phyloP scores from a whole-genome alignment of 2,113 vertebrate species.

The Periophthalmus modestus region DNA sequence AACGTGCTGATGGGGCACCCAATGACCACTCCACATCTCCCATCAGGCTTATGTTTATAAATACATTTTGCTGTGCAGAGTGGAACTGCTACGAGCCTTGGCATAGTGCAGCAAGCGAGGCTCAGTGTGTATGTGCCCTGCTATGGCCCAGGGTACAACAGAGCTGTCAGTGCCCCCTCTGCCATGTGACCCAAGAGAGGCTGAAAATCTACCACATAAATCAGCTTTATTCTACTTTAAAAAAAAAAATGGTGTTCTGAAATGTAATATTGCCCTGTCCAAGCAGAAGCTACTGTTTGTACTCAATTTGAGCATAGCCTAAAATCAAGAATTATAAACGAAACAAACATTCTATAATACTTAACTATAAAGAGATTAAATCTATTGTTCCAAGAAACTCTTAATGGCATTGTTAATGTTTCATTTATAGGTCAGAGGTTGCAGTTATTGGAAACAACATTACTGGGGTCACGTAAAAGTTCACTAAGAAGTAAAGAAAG shows the following conservation, averaged over 20 bases:
- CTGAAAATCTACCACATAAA: not conserved
- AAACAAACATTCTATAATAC: not conserved
- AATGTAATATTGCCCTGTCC: not conserved
- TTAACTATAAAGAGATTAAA: not conserved
- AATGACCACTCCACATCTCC: conserved; percentile 44
- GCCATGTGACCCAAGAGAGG: conserved; percentile 22
- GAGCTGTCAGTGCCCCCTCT: conserved; percentile 9
- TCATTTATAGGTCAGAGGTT: no score
- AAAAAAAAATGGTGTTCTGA: not conserved
- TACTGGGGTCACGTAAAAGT: not conserved
- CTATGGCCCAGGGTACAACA: conserved; percentile 34
- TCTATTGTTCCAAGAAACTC: no score
- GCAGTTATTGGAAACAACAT: no score
- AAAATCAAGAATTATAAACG: not conserved
- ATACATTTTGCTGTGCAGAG: conserved; percentile 81
- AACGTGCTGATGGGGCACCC: conserved; percentile 73
- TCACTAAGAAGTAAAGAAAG: not conserved
- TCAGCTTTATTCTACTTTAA: not conserved
- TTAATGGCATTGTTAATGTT: no score
- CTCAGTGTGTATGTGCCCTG: conserved; percentile 51
- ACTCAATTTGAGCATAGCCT: not conserved
- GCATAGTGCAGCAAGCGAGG: conserved; percentile 53
- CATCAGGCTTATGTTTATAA: conserved; percentile 75
- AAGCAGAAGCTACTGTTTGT: not conserved
- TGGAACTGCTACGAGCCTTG: conserved; percentile 69